A percentile compares a stretch with the other conserved stretches of the same genome.
Evolutionary conservation across 2,888 invertebrate species (phyloP).

Genomic region (Euzophera pinguis): DNA sequence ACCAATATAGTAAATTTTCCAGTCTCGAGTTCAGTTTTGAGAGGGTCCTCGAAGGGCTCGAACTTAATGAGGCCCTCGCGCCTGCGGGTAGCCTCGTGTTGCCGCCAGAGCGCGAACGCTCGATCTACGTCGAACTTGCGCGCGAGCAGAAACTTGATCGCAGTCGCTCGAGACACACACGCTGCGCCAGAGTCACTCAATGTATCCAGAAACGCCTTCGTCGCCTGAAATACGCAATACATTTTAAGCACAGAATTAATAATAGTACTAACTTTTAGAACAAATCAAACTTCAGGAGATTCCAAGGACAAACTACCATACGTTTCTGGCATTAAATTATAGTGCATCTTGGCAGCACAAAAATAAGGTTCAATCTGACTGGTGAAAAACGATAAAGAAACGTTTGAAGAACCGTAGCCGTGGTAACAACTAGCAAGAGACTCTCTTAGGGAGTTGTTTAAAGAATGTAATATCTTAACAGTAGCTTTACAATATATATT

Average conservation of each 20-base stretch:
- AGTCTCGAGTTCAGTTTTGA: constrained; percentile 92
- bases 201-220: constrained; percentile 89
- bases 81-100: constrained; percentile 93
- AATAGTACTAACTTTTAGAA: neutral
- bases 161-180: constrained; percentile 90
- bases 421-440: no score
- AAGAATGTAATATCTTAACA: no score
- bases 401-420: no score
- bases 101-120: constrained; percentile 94
- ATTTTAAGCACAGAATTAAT: no score
- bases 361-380: no score
- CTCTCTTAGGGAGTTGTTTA: no score
- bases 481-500: no score
- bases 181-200: constrained; percentile 80
- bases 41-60: constrained; percentile 89
- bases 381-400: no score
- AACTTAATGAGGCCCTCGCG: constrained; percentile 92
- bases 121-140: constrained; percentile 96
- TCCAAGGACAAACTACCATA: no score
- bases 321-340: no score
- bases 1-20: constrained; percentile 98
- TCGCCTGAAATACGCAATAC: constrained; percentile 80
- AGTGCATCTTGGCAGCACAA: no score
- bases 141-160: constrained; percentile 94
- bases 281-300: neutral